Evolutionary conservation across 2,888 invertebrate species (phyloP).

Genomic region (Salticus scenicus): DNA sequence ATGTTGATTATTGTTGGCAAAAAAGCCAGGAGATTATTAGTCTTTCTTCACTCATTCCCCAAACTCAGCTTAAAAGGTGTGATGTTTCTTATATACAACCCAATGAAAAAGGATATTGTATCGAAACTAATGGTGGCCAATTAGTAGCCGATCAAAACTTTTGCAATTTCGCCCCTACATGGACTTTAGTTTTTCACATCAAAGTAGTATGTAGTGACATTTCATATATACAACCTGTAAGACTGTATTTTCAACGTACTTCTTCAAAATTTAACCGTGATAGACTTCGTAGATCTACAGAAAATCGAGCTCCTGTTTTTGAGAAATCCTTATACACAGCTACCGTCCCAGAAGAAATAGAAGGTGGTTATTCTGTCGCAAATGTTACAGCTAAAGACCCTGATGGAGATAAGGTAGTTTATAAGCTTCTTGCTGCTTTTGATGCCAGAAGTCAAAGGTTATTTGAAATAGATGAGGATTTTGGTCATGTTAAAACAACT

Average conservation of each 20-base stretch:
- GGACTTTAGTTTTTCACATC: constrained; percentile 27
- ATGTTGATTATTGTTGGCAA: constrained; percentile 34
- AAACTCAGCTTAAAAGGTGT: constrained; percentile 30
- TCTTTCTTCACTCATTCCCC: constrained; percentile 33
- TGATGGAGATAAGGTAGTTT: constrained; percentile 81
- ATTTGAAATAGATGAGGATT: constrained; percentile 88
- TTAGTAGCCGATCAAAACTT: constrained; percentile 42
- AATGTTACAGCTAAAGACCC: constrained; percentile 91
- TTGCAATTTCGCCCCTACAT: constrained; percentile 16
- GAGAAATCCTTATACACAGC: constrained; percentile 92
- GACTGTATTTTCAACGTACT: constrained; percentile 28
- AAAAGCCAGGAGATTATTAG: constrained; percentile 58
- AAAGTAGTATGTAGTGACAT: constrained; percentile 31
- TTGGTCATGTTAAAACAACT: constrained; percentile 89
- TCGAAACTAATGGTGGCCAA: constrained; percentile 54
- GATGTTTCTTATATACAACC: constrained; percentile 36
- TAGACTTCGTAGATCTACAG: constrained; percentile 81
- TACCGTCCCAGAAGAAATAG: constrained; percentile 91
- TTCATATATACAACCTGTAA: constrained; percentile 36
- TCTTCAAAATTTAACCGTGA: neutral
- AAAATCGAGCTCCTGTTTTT: constrained; percentile 90
- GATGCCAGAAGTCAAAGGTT: constrained; percentile 88
- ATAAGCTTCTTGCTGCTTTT: constrained; percentile 88
- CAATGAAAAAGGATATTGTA: constrained; percentile 20
- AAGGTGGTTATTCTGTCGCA: constrained; percentile 88